Base-by-base conservation (phyloP, 2,797 vertebrate species). In the Pipistrellus nathusii region DNA sequence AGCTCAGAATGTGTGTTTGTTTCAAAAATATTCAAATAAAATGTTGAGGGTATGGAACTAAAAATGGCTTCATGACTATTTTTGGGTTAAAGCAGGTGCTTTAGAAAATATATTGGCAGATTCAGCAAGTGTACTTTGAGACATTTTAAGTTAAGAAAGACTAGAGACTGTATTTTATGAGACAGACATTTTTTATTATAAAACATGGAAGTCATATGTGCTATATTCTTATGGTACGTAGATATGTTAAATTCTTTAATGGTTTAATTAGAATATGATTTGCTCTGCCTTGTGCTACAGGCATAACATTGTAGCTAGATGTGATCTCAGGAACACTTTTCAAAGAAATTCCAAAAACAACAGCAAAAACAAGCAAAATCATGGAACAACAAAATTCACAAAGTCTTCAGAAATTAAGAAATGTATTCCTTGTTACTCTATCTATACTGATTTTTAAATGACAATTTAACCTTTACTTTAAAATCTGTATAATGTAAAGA, bases 61-160 rank as follows among this genome's bases (percentile, higher is more conserved):
- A 97, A 97, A 97, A 95, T 97, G 97, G 97, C 97, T 98, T 97
- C 98, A 30, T 73, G 97, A 96, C 95, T 98, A 78, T 94, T 96
- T 97, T 88, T 88, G 75, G 90, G 93, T 95, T 94, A 96, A 96
- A 96, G 94, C 86, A 92, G 81, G 94, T 98, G 72, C 6, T 72
- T 97, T 94, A 95, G 84, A 66, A 95, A 97, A 96, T 88, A 95
- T 93, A 30, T 62, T 94, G 94, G 44, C 71, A 72, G 94, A 80
- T 89, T 95, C 78, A 91, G 57, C 81, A 96, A 88, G 72, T 95
- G 77, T 75, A 83, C 93, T 91, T 95, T 94, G 82, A 55, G 95
- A 91, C 68, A 94, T 73, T 68, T 95, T 93, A 90, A 96, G 96
- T 96, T 90, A 95, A 93, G 85, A 62, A 62, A 92, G 13, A 88